phyloP scores from a whole-genome alignment of 2,797 vertebrate genomes.

The Anolis apletophallus region DNA sequence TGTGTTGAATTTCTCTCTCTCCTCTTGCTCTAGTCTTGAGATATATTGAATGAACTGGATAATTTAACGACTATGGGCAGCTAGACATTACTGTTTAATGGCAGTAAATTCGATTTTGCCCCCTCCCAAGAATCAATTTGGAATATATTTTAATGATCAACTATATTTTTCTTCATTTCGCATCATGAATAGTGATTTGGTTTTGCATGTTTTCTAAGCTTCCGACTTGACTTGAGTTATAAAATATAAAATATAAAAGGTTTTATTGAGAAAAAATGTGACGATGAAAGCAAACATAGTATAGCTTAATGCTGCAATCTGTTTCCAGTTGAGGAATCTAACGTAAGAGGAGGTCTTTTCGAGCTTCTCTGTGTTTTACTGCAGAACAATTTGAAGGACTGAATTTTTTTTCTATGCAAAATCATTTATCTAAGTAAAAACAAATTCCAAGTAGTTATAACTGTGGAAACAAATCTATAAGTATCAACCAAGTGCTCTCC shows the following conservation, averaged over 20 bases:
- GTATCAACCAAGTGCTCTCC: no score
- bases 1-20: neutral
- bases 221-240: neutral
- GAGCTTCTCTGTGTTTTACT: neutral
- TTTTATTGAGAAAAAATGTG: conserved; percentile 10
- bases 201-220: conserved; percentile 14
- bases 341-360: neutral
- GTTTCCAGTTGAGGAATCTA: neutral
- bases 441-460: neutral
- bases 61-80: conserved; percentile 37
- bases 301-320: neutral
- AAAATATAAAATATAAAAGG: conserved; percentile 28
- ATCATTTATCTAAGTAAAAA: neutral
- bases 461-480: no score
- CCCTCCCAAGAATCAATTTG: conserved; percentile 22
- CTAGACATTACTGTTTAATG: conserved; percentile 36
- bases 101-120: conserved; percentile 28
- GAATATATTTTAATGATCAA: conserved; percentile 31
- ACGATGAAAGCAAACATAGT: neutral
- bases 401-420: neutral
- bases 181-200: conserved; percentile 15
- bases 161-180: neutral
- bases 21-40: neutral
- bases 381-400: neutral
- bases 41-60: conserved; percentile 32